These are phyloP conservation scores for Plagodis dolabraria DNA, from an alignment of 2,888 invertebrate genomes.

Conservation along the genomic window DNA sequence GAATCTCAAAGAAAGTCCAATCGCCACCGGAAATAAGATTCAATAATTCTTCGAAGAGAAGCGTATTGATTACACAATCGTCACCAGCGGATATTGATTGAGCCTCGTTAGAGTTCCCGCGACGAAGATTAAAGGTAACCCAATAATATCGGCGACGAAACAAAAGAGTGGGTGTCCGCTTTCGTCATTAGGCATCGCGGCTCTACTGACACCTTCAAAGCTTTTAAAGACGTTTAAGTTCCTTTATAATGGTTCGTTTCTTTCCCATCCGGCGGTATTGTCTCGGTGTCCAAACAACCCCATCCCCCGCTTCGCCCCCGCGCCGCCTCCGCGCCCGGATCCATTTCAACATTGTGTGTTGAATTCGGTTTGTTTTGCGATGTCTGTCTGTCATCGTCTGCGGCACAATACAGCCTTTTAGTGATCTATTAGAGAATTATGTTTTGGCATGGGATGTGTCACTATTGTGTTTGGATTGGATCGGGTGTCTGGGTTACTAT, in stretches of 20 bases:
- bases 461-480: constrained; percentile 33
- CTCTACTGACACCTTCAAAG: constrained; percentile 52
- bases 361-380: constrained; percentile 37
- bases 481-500: constrained; percentile 36
- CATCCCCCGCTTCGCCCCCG: constrained; percentile 28
- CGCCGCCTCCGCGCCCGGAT: constrained; percentile 51
- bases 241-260: constrained; percentile 60
- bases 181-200: constrained; percentile 71
- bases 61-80: constrained; percentile 74
- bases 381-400: constrained; percentile 47
- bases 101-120: constrained; percentile 51
- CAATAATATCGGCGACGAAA: constrained; percentile 73
- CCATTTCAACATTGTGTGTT: constrained; percentile 52
- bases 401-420: constrained; percentile 49
- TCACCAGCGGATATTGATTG: constrained; percentile 57
- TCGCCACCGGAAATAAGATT: constrained; percentile 50
- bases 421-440: constrained; percentile 40
- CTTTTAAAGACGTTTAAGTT: constrained; percentile 50
- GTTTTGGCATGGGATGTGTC: constrained; percentile 16
- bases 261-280: constrained; percentile 67
- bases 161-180: constrained; percentile 73
- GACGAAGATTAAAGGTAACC: constrained; percentile 79
- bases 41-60: constrained; percentile 64
- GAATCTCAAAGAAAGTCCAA: constrained; percentile 34
- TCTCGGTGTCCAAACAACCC: constrained; percentile 67